Evolutionary conservation across 92 coral and sea anemone genomes (phyloP).

Genomic region (Epizoanthus illoricatus): DNA sequence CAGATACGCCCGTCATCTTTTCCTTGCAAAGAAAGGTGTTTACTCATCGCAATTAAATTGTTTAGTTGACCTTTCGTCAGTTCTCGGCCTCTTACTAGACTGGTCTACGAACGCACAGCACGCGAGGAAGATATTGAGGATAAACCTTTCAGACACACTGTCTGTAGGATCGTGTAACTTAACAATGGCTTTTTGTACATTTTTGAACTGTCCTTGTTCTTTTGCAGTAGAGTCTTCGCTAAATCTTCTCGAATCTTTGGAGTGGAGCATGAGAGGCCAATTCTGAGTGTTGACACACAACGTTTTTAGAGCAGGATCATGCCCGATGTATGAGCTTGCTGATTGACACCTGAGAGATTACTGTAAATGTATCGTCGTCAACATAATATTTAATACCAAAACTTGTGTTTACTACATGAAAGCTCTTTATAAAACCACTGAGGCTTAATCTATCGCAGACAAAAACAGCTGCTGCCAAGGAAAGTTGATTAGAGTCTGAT

Average conservation of each 20-base stretch:
- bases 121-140: constrained; percentile 14
- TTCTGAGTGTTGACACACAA: constrained; percentile 22
- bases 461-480: not conserved
- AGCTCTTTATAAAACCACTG: not conserved
- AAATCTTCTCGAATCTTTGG: constrained; percentile 6
- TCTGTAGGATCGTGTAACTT: not conserved
- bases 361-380: not conserved
- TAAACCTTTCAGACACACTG: not conserved
- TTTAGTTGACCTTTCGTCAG: constrained; percentile 32
- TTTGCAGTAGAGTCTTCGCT: not conserved
- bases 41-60: constrained; percentile 37
- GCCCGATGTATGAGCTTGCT: not conserved
- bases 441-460: not conserved
- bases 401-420: constrained; percentile 1
- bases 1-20: constrained; percentile 38
- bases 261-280: constrained; percentile 6
- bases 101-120: not conserved
- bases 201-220: not conserved
- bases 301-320: constrained; percentile 6
- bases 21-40: constrained; percentile 28
- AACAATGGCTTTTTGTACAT: not conserved
- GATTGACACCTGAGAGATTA: constrained; percentile 14
- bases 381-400: constrained; percentile 3
- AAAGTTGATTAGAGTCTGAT: not conserved
- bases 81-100: not conserved